A percentile compares a stretch with the other conserved stretches of the same genome.
Conservation (phyloP, 2,797 vertebrate species). For the Lacerta agilis region DNA sequence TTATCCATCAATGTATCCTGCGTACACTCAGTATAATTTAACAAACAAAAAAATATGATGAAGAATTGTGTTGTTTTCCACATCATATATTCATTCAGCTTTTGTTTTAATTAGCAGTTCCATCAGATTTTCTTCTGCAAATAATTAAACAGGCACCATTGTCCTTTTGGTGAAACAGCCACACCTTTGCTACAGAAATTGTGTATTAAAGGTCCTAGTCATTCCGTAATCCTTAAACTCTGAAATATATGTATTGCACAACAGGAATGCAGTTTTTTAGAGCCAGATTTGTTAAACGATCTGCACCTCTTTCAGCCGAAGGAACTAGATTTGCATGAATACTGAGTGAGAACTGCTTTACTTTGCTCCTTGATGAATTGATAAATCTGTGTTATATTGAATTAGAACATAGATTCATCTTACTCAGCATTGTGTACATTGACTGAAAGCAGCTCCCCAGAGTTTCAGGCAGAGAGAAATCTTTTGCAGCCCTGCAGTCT, state of each 20-base stretch:
- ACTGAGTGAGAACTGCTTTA: neutral
- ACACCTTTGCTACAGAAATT: neutral
- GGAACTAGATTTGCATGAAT: neutral
- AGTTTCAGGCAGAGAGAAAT: neutral
- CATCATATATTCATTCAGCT: neutral
- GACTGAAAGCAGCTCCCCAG: neutral
- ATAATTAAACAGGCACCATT: neutral
- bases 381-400: neutral
- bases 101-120: neutral
- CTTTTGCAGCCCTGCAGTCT: neutral
- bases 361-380: neutral
- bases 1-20: neutral
- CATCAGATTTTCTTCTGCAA: neutral
- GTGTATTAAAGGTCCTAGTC: neutral
- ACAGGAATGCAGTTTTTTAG: neutral
- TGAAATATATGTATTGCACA: neutral
- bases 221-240: neutral
- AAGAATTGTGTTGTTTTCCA: neutral
- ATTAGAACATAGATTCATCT: neutral
- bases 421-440: neutral
- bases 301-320: neutral
- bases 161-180: neutral
- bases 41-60: neutral
- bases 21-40: neutral
- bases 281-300: neutral